Base-by-base conservation (phyloP, 2,113 vertebrate species). In the Antechinus stuartii region DNA sequence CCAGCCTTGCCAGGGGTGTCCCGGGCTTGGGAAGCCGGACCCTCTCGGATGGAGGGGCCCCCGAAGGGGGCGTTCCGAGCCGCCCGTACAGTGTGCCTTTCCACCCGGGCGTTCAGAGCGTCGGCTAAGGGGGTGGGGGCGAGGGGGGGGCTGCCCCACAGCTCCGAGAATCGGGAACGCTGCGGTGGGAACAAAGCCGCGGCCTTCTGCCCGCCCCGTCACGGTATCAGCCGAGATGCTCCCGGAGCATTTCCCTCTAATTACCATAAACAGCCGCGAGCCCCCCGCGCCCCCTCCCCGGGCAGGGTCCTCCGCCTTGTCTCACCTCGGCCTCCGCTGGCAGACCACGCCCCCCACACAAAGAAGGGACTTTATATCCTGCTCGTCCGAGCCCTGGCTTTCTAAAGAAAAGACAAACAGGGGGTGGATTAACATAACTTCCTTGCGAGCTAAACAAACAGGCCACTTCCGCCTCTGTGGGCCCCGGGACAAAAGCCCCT, bases 181-280 rank as follows among this genome's bases (percentile, higher is more conserved):
- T 96, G 97, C 90, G 94, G 54, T 8, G 24, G 91, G 95, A 98
- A 98, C 98, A 98, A 98, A 97, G 97, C 84, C 0, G 93, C 91
- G 97, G 96, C 97, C 96, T 98, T 98, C 93, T 50, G 91, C 95
- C 54, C 26, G 93, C 97, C 98, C 98, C 98, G 96, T 98, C 97
- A 97, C 94, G 91, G 96, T 95, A 98, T 98, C 95, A 94, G 97
- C 92, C 92, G 97, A 97, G 68, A 42, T 25, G 97, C 96, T 95
- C 97, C 96, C 97, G 97, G 96, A 98, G 96, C 96, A 47, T 98
- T 98, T 98, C 98, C 98, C 98, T 97, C 97, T 98, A 97, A 98
- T 98, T 98, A 98, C 95, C 98, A 98, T 98, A 98, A 98, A 98
- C 98, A 98, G 98, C 97, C 93, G 95, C 97, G 98, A 98, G 98